Conservation (phyloP, 2,888 invertebrate genomes). For the Cataglyphis rosenhaueri region DNA sequence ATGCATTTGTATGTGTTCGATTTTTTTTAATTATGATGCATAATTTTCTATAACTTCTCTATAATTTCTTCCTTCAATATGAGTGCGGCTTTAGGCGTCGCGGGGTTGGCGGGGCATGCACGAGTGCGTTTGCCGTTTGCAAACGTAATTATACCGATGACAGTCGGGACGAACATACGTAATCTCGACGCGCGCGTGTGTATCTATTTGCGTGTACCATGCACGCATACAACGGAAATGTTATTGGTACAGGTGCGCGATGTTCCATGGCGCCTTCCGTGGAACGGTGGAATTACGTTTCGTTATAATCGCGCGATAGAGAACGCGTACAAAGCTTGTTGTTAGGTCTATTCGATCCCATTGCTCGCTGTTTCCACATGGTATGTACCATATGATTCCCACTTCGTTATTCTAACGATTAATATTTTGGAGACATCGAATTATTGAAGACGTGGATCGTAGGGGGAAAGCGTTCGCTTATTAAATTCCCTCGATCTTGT, state of each 20-base stretch:
- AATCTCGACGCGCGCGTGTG: conserved; percentile 43
- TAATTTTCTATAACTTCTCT: conserved; percentile 7
- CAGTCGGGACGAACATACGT: conserved; percentile 57
- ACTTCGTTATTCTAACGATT: conserved; percentile 18
- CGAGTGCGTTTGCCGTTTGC: conserved; percentile 64
- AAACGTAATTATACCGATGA: conserved; percentile 74
- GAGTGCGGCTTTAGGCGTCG: conserved; percentile 34
- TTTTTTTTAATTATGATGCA: not conserved
- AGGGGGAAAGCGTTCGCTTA: not conserved
- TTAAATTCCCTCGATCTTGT: not conserved
- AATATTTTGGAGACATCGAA: not conserved
- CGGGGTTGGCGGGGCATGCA: conserved; percentile 43
- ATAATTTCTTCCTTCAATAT: conserved; percentile 21
- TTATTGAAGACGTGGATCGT: not conserved
- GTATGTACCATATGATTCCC: conserved; percentile 8
- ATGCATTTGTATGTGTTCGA: not conserved
- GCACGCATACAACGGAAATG: conserved; percentile 26
- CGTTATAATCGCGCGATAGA: conserved; percentile 39
- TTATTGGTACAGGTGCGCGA: conserved; percentile 48
- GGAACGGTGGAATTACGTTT: conserved; percentile 49
- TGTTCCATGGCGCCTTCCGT: conserved; percentile 44
- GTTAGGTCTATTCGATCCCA: conserved; percentile 26
- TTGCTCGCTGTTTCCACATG: not conserved
- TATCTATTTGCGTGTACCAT: conserved; percentile 30
- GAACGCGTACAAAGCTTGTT: conserved; percentile 29